Evolutionary conservation across 1,140 invertebrate genomes (phyloP).

Genomic region (Pinna nobilis): DNA sequence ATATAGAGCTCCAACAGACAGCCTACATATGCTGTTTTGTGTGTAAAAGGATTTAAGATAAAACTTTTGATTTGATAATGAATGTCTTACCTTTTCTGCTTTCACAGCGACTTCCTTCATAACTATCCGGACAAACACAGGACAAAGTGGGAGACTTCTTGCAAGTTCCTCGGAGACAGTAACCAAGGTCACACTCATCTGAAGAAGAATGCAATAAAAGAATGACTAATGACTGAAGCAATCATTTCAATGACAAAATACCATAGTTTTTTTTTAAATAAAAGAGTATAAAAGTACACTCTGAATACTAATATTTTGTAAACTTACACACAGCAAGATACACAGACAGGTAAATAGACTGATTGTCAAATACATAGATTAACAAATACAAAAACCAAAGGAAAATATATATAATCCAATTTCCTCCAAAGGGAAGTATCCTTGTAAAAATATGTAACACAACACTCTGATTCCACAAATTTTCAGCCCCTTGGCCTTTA

Average conservation of each 20-base stretch:
- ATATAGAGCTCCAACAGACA: too few species aligned
- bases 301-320: not conserved
- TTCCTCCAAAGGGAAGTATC: too few species aligned
- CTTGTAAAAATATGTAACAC: too few species aligned
- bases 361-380: too few species aligned
- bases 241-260: not conserved
- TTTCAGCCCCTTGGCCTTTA: too few species aligned
- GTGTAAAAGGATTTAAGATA: too few species aligned
- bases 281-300: not conserved
- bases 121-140: not conserved
- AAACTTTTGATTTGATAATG: not conserved
- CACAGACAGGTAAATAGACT: too few species aligned
- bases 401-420: too few species aligned
- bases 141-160: not conserved
- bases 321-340: too few species aligned
- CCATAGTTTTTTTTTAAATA: not conserved
- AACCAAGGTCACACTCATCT: constrained; percentile 23
- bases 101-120: not conserved
- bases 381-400: too few species aligned
- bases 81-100: not conserved
- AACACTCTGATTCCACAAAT: too few species aligned
- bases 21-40: too few species aligned
- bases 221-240: not conserved
- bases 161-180: constrained; percentile 10
- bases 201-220: constrained; percentile 2